phyloP scores from a whole-genome alignment of 2,797 vertebrate genomes.

The Dryobates pubescens region DNA sequence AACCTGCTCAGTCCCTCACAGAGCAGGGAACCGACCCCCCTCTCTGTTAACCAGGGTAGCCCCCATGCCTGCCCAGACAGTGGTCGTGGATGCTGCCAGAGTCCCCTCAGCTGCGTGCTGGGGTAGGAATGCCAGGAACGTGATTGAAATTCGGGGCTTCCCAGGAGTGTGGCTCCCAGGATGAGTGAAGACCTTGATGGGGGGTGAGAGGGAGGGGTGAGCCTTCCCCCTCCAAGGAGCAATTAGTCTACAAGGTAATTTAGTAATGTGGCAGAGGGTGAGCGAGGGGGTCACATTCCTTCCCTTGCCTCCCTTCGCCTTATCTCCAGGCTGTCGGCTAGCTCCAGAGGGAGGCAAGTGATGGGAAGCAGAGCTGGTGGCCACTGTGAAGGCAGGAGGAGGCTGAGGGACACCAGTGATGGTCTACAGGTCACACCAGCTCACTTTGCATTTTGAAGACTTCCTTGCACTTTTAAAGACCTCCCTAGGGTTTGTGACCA shows the following conservation, averaged over 20 bases:
- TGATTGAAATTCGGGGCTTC: not conserved
- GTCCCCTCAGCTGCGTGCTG: rapidly evolving
- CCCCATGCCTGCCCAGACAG: rapidly evolving
- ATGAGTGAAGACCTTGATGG: not conserved
- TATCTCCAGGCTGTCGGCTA: slow-evolving; percentile 25
- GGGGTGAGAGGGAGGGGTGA: not conserved
- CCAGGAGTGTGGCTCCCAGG: not conserved
- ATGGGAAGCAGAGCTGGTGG: slow-evolving; percentile 43
- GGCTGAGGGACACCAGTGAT: not conserved
- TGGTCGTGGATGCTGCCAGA: rapidly evolving
- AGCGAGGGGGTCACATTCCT: slow-evolving; percentile 46
- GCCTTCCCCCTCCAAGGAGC: not conserved
- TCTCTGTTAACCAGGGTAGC: rapidly evolving
- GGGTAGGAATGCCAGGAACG: slow-evolving; percentile 39
- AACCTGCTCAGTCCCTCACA: rapidly evolving
- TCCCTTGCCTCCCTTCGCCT: not conserved
- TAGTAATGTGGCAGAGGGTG: not conserved
- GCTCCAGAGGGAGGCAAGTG: not conserved
- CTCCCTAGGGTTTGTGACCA: not conserved
- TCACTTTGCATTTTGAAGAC: not conserved
- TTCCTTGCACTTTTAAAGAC: not conserved
- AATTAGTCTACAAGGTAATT: slow-evolving; percentile 43
- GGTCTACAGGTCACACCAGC: not conserved
- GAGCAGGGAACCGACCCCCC: not conserved
- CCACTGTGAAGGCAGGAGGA: not conserved